Evolutionary conservation across 2,888 invertebrate species (phyloP), one percentile per base, ranked within the genome.

Genomic region (Anorthoa munda): DNA sequence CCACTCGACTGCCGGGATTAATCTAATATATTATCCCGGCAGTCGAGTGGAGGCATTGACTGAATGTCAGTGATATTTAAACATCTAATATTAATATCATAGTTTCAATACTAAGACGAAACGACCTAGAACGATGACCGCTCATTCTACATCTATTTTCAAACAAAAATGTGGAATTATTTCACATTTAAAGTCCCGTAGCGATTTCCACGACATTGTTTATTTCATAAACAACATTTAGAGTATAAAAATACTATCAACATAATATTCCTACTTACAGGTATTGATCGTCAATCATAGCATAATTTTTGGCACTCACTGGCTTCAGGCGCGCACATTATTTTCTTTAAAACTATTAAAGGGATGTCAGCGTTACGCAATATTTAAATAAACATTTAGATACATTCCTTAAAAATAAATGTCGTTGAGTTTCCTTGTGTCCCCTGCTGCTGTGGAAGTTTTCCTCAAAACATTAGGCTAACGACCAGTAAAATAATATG

Each of bases 241-340:
- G 21, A 72, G 17, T 63, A 31, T 48, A 71, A 61, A 71, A 63
- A 21, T n/a, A 67, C 17, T 21, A 60, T 64, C 31, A 68, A 56
- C 9, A n/a, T 45, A 61, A 66, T 61, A 58, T 50, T 66, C 18
- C 5, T 4, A 51, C 18, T 15, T 60, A 67, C 67, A 68, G 51
- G 53, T 66, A 81, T 81, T 81, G 56, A 58, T 58, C 76, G 70
- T 75, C 61, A 61, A 81, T 79, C 69, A 81, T 58, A 23, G 2
- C 26, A 17, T 48, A 15, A 21, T 58, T 75, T 39, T 69, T 81
- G 66, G 69, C 65, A 75, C 50, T 61, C 39, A 12, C 2, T 26
- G 31, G 17, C 5, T 23, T 56, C 23, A 48, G 51, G n/a, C 65
- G n/a, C n/a, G n/a, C 21, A 45, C 23, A 48, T 73, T 67, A 66